phyloP scores from a whole-genome alignment of 2,888 invertebrate species.

The Caenorhabditis auriculariae region DNA sequence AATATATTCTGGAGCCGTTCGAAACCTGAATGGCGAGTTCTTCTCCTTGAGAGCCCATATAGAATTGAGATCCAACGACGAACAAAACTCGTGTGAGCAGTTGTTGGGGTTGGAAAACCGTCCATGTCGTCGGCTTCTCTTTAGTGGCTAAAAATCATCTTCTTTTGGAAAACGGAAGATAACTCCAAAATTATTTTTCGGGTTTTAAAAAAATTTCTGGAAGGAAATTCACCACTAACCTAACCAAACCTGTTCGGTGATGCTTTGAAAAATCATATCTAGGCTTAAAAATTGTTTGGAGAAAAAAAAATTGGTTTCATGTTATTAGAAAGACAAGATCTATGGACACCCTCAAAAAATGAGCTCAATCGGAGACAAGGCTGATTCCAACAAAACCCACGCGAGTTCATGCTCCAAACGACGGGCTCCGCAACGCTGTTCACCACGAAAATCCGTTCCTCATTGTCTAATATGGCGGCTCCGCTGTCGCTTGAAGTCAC shows the following conservation, averaged over 20 bases:
- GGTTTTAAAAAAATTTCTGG: no score
- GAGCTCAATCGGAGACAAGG: no score
- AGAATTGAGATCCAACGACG: constrained; percentile 30
- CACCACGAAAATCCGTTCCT: constrained; percentile 33
- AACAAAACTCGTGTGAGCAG: constrained; percentile 35
- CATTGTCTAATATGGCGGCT: constrained; percentile 43
- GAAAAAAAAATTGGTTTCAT: no score
- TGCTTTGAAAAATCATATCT: no score
- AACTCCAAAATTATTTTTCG: no score
- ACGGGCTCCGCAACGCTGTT: constrained; percentile 44
- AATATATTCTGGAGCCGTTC: neutral
- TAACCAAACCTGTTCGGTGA: neutral
- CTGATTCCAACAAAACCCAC: constrained; percentile 12
- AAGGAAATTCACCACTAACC: no score
- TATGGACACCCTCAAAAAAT: no score
- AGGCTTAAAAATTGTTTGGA: no score
- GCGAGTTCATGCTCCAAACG: constrained; percentile 38
- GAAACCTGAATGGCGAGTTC: constrained; percentile 15
- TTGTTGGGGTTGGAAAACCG: constrained; percentile 29
- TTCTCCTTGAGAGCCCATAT: constrained; percentile 41
- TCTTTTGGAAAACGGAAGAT: no score
- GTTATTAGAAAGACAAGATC: no score
- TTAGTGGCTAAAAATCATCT: constrained; percentile 18
- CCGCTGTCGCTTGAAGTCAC: constrained; percentile 34
- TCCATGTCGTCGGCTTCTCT: constrained; percentile 36